Evolutionary conservation across 2,888 invertebrate genomes (phyloP).

Genomic region (Apeira syringaria): DNA sequence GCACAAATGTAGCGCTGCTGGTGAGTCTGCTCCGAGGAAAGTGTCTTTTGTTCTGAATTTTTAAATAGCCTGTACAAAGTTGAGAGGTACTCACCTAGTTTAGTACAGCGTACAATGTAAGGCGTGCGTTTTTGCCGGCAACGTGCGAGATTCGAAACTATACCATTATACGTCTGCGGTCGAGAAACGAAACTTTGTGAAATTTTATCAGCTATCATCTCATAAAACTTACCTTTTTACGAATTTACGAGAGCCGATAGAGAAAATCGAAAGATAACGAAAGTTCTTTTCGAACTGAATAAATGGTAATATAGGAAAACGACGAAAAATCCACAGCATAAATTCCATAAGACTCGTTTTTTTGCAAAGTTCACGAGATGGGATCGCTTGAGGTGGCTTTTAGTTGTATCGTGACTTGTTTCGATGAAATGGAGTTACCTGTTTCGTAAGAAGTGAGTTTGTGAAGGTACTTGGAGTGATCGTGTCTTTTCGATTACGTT

Average conservation of each 20-base stretch:
- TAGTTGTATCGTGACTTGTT: conserved; percentile 38
- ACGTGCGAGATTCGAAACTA: conserved; percentile 17
- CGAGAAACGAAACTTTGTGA: conserved; percentile 10
- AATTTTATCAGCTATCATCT: conserved; percentile 16
- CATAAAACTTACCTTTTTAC: conserved; percentile 14
- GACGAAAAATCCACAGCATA: conserved; percentile 31
- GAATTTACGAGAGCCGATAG: conserved; percentile 27
- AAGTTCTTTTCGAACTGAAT: conserved; percentile 21
- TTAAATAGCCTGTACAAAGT: conserved; percentile 30
- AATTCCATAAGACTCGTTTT: conserved; percentile 32
- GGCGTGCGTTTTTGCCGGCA: conserved; percentile 20
- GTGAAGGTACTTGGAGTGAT: conserved; percentile 9
- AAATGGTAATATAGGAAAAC: conserved; percentile 28
- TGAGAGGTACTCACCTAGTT: conserved; percentile 29
- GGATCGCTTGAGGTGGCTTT: conserved; percentile 29
- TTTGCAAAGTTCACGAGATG: conserved; percentile 26
- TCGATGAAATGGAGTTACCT: conserved; percentile 25
- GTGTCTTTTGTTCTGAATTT: conserved; percentile 33
- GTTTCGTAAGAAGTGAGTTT: conserved; percentile 32
- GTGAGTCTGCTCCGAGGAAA: conserved; percentile 21
- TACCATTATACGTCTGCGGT: conserved; percentile 8
- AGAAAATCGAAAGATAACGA: conserved; percentile 27
- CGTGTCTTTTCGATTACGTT: conserved; percentile 40
- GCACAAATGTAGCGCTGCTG: conserved; percentile 25
- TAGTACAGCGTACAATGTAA: conserved; percentile 13